Base-by-base conservation (phyloP, 2,113 vertebrate species). In the Microcebus murinus region DNA sequence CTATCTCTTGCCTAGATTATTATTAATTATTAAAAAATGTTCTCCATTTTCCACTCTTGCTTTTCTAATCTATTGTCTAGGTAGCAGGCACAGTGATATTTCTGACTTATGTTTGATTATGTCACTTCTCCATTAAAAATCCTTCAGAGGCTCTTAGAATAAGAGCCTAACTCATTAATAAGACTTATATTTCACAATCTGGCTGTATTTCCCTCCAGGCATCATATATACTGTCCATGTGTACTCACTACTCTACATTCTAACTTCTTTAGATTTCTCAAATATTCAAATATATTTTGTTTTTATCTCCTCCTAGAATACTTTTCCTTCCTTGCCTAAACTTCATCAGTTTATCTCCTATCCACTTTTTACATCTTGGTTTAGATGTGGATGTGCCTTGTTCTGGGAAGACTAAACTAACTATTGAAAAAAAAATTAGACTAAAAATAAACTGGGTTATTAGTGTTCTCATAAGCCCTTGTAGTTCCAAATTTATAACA, bases 21-120 rank as follows among this genome's bases (percentile, higher is more conserved):
- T 81, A 77, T 23, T 89, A 83, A 87, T 61, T 87, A 31, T 86
- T 92, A 42, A 90, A 70, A 90, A 71, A 12, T 70, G 15, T 27
- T 79, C 65, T 55, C 61, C 39, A 74, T 80, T 91, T 70, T 14
- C 2, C 1, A 79, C 4, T 48, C 31, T 71, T 84, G 29, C 9
- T 87, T 85, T 96, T 86, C 45, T 42, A 82, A 3, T 85, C 27
- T 73, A 21, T 76, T 67, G 8, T 82, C 4, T 63, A 77, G 11
- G 29, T 34, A 67, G 14, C 55, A 55, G n/a, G 57, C n/a, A 83
- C 5, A 42, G 71, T 39, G 29, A 45, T 82, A 82, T 95, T 95
- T 89, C 52, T 97, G 59, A 93, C 48, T 90, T 87, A 39, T 67
- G 29, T 93, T n/a, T 96, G 20, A 80, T 42, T 61, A 65, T 88